Evolutionary conservation across 1,140 invertebrate genomes (phyloP), one percentile per base, ranked within the genome.

Genomic region (Drosophila busckii): DNA sequence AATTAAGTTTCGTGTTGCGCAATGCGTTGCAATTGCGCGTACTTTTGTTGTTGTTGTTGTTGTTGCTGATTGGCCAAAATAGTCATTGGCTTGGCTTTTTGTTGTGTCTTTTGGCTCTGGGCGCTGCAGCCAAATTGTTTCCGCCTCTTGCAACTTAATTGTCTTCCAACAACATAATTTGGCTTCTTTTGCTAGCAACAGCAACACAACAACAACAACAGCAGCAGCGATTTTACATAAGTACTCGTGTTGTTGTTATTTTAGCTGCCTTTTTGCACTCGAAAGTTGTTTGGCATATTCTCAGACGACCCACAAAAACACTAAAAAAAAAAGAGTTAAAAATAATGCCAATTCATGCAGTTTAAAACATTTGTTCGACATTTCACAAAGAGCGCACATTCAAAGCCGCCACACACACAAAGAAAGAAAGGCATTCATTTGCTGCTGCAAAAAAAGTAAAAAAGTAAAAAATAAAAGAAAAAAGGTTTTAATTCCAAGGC

Each of bases 301-400:
- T 78, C 55, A 41, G 12, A 8, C 26, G 26, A 44, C 44, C 59
- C 19, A 62, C 29, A 54, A 53, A 35, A 42, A 23, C 12, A 19
- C 2, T 15, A 8, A 15, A 31, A 46, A 48, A 49, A 63, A 37
- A 66, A 58, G 34, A 53, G 35, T 25, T 31, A 34, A 20, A 35
- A 70, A 78, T 69, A 66, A 13, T 66, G 75, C 75, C 75, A 75
- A 82, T 82, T 82, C 75, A 82, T 62, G 76, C 76, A 83, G 76
- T 82, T 82, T 82, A 82, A 82, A 82, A 82, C 75, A 82, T 82
- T 82, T 82, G 75, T 82, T 70, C 70, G 69, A 75, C 75, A 82
- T 82, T 82, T 75, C 75, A 69, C n/a, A n/a, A n/a, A n/a, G 62
- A 71, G 65, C 35, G 17, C 32, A 22, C 58, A 48, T 45, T 59